Evolutionary conservation across 2,797 vertebrate species (phyloP), one percentile per base, ranked within the genome.

Genomic region (Crenuchus spilurus): DNA sequence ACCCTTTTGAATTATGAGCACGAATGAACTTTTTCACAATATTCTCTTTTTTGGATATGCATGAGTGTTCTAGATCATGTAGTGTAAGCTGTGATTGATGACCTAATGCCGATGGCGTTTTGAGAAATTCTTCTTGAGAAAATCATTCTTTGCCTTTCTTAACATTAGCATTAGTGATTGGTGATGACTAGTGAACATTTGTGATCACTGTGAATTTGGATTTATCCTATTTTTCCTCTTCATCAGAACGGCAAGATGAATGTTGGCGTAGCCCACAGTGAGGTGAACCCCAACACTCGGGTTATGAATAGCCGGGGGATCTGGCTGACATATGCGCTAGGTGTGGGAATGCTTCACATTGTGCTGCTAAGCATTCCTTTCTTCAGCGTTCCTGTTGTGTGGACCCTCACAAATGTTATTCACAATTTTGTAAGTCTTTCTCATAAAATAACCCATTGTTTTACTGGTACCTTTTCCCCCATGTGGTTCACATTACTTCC

Each of bases 251-350:
- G 76, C 88, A 95, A 92, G 84, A 99, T 99, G 97, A 98, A 99
- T 4, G 97, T 99, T 79, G 96, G 97, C 68, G 97, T 98, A 82
- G 97, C 97, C 75, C 97, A 99, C 92, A 99, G 97, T 35, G 97
- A 99, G 88, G 96, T 97, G 79, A 99, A 98, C 87, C 96, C 97
- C 60, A 99, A 99, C 85, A 99, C 96, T 0, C 91, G 95, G 61
- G 96, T 99, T 80, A 98, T 99, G 97, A 99, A 95, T 91, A 98
- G 96, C 79, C 93, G 96, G 55, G 97, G 96, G 74, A 98, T 99
- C 92, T 99, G 97, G 97, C 92, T 99, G 88, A 99, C 96, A 0
- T 99, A 99, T 0, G 92, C 95, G 0, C 88, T 99, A 0, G 97
- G 96, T 65, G 96, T 99, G 6, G 95, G 95, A 77, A 92, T 96